Conservation (phyloP, 2,113 vertebrate genomes). For the Sinosuthora webbiana region DNA sequence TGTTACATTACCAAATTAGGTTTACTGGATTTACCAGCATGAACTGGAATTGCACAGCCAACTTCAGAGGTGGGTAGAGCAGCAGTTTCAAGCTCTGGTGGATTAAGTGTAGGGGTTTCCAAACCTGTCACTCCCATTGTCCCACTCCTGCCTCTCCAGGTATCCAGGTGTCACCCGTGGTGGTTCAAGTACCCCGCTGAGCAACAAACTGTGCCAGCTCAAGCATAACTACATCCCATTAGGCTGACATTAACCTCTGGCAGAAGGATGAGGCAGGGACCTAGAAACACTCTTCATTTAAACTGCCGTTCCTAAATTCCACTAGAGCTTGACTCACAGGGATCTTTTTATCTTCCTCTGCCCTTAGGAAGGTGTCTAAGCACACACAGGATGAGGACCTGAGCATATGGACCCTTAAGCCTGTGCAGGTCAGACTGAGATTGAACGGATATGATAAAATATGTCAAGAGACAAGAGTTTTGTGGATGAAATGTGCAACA, state of each 20-base stretch:
- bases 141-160: not conserved
- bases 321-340: not conserved
- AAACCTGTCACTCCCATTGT: not conserved
- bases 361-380: not conserved
- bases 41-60: not conserved
- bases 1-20: not conserved
- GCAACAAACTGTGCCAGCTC: not conserved
- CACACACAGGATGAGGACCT: not conserved
- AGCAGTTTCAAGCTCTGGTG: not conserved
- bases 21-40: not conserved
- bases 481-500: not conserved
- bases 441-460: not conserved
- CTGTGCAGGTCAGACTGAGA: not conserved
- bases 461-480: not conserved
- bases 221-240: not conserved
- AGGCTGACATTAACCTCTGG: conserved; percentile 3
- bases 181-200: not conserved
- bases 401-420: not conserved
- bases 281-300: not conserved
- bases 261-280: not conserved
- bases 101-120: not conserved
- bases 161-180: not conserved
- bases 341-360: not conserved
- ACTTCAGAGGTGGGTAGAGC: not conserved
- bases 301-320: not conserved